phyloP scores from a whole-genome alignment of 2,113 vertebrate species.

The Grammomys surdaster region DNA sequence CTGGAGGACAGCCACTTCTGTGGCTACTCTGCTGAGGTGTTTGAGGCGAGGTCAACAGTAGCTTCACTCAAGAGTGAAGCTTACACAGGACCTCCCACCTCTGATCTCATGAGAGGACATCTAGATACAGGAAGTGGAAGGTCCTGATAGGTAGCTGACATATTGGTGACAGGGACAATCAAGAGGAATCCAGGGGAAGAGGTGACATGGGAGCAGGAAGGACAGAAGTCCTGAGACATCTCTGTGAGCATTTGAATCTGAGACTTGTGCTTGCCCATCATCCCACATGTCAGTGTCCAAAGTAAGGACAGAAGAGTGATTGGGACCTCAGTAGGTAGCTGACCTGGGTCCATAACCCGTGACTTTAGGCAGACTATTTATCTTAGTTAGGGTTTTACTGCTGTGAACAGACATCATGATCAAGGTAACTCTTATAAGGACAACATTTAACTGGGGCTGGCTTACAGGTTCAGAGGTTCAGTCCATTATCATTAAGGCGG shows the following conservation, averaged over 20 bases:
- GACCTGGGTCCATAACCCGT: no score
- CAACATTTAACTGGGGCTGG: no score
- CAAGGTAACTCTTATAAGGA: no score
- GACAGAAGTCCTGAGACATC: background rate
- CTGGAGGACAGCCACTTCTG: background rate
- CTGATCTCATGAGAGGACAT: background rate
- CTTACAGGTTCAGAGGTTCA: no score
- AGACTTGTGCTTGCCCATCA: background rate
- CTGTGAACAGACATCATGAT: no score
- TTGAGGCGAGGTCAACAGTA: background rate
- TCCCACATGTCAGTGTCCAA: no score
- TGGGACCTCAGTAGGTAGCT: background rate
- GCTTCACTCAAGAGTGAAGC: background rate
- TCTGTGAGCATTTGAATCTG: background rate
- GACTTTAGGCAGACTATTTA: background rate
- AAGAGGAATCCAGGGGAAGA: background rate
- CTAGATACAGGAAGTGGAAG: background rate
- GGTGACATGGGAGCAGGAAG: background rate
- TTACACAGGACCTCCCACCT: background rate
- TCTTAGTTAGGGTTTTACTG: no score
- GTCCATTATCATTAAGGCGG: no score
- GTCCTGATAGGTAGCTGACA: background rate
- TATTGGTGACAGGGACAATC: background rate
- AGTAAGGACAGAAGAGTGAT: background rate
- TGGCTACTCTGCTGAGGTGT: background rate